These are phyloP conservation scores for Ichneumoninae sp. DNA, from an alignment of 2,888 invertebrate genomes.

Conservation along the genomic window DNA sequence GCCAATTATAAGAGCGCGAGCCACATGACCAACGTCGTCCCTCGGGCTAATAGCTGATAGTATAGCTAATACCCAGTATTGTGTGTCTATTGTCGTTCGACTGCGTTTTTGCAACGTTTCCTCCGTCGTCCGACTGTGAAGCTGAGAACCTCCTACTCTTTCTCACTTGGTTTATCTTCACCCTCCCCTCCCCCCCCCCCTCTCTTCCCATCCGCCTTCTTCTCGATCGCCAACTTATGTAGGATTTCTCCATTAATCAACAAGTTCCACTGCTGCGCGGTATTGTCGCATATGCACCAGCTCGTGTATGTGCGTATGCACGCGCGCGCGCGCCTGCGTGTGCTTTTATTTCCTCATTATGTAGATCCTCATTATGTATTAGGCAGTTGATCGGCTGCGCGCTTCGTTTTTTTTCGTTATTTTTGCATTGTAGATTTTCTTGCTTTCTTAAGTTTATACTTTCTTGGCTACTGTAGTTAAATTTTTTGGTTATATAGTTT, in stretches of 20 bases:
- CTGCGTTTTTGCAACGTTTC: not conserved
- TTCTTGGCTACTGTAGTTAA: no score
- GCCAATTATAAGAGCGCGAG: constrained; percentile 56
- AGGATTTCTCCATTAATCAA: not conserved
- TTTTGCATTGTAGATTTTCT: no score
- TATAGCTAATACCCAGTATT: constrained; percentile 20
- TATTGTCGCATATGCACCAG: not conserved
- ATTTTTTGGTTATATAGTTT: no score
- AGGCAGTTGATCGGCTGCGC: no score
- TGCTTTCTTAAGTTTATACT: no score
- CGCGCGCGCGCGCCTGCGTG: no score
- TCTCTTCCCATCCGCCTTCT: not conserved
- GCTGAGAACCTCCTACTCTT: not conserved
- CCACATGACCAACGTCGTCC: constrained; percentile 44
- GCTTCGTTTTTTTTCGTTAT: no score
- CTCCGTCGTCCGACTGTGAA: not conserved
- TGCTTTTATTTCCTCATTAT: no score
- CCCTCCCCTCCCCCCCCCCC: no score
- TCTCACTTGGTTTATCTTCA: not conserved
- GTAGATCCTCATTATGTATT: no score
- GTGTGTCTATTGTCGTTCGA: constrained; percentile 12
- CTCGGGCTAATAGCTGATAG: constrained; percentile 20
- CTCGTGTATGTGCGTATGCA: no score
- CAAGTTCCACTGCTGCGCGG: not conserved
- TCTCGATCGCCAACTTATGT: not conserved